phyloP scores from a whole-genome alignment of 2,113 vertebrate species.

The Oncorhynchus tshawytscha region DNA sequence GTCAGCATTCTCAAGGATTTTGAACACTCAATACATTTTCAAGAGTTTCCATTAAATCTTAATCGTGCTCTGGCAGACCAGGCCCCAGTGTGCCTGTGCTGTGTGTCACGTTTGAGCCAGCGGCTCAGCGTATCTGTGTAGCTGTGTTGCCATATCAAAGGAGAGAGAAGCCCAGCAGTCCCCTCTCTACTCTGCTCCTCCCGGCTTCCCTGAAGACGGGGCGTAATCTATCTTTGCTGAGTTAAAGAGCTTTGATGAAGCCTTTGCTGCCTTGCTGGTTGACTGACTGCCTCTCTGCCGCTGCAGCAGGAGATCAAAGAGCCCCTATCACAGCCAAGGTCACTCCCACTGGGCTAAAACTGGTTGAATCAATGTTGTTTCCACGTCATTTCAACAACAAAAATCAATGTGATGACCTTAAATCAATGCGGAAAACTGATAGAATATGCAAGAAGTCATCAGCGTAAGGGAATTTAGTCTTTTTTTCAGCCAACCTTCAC shows the following conservation, averaged over 20 bases:
- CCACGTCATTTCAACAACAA: no score
- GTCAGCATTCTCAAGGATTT: conserved; percentile 33
- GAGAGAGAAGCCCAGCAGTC: conserved; percentile 3
- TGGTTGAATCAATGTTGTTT: no score
- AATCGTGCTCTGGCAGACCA: background rate
- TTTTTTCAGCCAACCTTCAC: no score
- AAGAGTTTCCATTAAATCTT: conserved; percentile 16
- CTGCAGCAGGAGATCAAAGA: conserved; percentile 64
- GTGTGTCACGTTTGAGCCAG: background rate
- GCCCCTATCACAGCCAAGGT: conserved; percentile 61
- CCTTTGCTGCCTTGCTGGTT: conserved; percentile 43
- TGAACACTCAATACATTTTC: conserved; percentile 33
- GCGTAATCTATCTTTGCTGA: conserved; percentile 65
- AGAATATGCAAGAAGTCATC: no score
- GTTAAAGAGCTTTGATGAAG: conserved; percentile 69
- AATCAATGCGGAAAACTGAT: no score
- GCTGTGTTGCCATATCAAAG: conserved; percentile 21
- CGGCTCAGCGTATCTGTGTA: conserved; percentile 1
- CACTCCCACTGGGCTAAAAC: conserved; percentile 37
- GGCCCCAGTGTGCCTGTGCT: background rate
- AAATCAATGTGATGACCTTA: no score
- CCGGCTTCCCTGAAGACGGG: conserved; percentile 49
- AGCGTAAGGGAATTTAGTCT: no score
- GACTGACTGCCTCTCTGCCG: conserved; percentile 21
- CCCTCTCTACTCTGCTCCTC: conserved; percentile 24